Base-by-base conservation (phyloP, 2,888 invertebrate species). In the Doris montereyensis region DNA sequence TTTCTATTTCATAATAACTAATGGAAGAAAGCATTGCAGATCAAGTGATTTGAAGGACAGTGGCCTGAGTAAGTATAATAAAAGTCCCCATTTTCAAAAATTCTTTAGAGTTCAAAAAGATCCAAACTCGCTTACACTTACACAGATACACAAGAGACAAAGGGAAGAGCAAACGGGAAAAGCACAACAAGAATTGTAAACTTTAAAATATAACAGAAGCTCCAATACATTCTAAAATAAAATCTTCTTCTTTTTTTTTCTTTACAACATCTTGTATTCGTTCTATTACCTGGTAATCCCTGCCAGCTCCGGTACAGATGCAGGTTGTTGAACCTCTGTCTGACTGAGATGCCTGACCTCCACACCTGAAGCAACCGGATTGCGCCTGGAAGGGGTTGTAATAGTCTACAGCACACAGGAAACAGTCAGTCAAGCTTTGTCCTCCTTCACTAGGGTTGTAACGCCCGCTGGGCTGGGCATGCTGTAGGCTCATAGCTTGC, bases 201-300 rank as follows among this genome's bases (percentile, higher is more conserved):
- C n/a, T n/a, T n/a, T n/a, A n/a, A n/a, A n/a, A n/a, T n/a, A n/a
- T n/a, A n/a, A n/a, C n/a, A n/a, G n/a, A n/a, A n/a, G n/a, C n/a
- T n/a, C n/a, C n/a, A n/a, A n/a, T n/a, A n/a, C n/a, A n/a, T n/a
- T n/a, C n/a, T n/a, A 26, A 74, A n/a, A 30, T 3, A 73, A 57
- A 57, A 17, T n/a, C 57, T 17, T 1, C 21, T 60, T 21, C 8
- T n/a, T 5, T 57, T 17, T 26, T 74, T 74, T 21, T n/a, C 26
- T 32, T 60, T 0, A n/a, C 21, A 32, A 5, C 26, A 2, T 2
- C 21, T 5, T 68, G 57, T 17, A 34, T n/a, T 70, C 8, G 5
- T 57, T n/a, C n/a, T n/a, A 67, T 70, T 75, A 89, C 90, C 88
- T 90, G 90, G 85, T 90, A 90, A 79, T 89, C 89, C 65, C 89